phyloP scores from a whole-genome alignment of 2,113 vertebrate genomes.

The Cheirogaleus medius region DNA sequence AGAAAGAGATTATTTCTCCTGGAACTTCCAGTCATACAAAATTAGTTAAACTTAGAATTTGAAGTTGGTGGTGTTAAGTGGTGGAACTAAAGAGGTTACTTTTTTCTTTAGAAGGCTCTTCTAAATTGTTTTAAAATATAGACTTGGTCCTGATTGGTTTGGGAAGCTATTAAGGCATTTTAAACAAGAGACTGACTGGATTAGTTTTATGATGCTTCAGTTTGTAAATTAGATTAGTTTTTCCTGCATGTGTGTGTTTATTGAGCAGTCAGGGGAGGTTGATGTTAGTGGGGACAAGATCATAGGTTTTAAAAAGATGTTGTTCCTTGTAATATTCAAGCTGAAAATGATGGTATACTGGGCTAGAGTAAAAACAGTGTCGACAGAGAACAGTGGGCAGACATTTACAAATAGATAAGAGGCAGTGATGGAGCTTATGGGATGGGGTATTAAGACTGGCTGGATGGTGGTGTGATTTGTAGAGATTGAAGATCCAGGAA shows the following conservation, averaged over 20 bases:
- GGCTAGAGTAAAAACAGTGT: background rate
- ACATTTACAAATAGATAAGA: background rate
- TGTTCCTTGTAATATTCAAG: background rate
- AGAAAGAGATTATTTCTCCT: background rate
- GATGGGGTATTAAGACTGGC: background rate
- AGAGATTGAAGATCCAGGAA: background rate
- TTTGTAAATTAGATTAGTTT: background rate
- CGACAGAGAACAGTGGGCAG: background rate
- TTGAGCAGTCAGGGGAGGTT: background rate
- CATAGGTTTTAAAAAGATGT: background rate
- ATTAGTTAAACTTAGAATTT: constrained; percentile 15
- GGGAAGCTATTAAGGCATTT: background rate
- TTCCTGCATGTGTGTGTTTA: background rate
- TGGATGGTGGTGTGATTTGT: background rate
- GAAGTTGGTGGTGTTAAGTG: background rate
- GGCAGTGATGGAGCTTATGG: background rate
- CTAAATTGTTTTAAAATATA: background rate
- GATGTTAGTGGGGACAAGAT: background rate
- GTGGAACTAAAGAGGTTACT: background rate
- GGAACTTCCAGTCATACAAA: background rate
- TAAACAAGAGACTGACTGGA: background rate
- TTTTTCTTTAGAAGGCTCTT: background rate
- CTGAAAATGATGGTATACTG: background rate
- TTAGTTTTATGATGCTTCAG: background rate
- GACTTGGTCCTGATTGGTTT: background rate